A percentile compares a stretch with the other conserved stretches of the same genome.
Conservation (phyloP, 2,888 invertebrate genomes). For the Mactromeris polynyma region DNA sequence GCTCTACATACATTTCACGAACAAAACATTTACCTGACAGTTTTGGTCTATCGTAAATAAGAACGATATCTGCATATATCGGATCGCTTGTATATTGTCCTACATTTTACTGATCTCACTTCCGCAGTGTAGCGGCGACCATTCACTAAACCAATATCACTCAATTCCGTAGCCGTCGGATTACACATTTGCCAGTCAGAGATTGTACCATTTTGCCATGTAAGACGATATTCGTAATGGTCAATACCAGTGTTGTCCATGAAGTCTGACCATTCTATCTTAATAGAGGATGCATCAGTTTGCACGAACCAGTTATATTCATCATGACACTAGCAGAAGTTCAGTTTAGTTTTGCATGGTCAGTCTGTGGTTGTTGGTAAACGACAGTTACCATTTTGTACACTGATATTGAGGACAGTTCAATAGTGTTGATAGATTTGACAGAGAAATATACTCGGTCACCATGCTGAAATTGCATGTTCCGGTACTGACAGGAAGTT, state of each 20-base stretch:
- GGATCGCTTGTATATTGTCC: constrained; percentile 17
- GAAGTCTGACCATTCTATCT: constrained; percentile 48
- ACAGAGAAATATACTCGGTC: constrained; percentile 28
- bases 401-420: constrained; percentile 13
- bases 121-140: constrained; percentile 31
- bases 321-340: not conserved
- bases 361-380: not conserved
- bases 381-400: constrained; percentile 2
- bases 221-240: constrained; percentile 43
- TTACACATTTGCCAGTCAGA: constrained; percentile 30
- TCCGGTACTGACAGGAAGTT: not conserved
- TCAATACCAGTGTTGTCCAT: constrained; percentile 25
- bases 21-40: constrained; percentile 40
- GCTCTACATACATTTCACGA: too few relatives aligned
- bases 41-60: constrained; percentile 19
- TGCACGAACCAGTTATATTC: not conserved
- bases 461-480: constrained; percentile 28
- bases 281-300: constrained; percentile 1
- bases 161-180: not conserved
- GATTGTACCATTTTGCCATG: not conserved
- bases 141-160: not conserved
- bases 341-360: not conserved
- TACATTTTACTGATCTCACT: constrained; percentile 40
- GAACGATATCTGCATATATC: constrained; percentile 4
- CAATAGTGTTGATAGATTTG: constrained; percentile 52